Percentiles rank a stretch among this genome's conserved stretches.
These are phyloP conservation scores for Erpetoichthys calabaricus DNA, from an alignment of 2,797 vertebrate species.

Conservation along the genomic window DNA sequence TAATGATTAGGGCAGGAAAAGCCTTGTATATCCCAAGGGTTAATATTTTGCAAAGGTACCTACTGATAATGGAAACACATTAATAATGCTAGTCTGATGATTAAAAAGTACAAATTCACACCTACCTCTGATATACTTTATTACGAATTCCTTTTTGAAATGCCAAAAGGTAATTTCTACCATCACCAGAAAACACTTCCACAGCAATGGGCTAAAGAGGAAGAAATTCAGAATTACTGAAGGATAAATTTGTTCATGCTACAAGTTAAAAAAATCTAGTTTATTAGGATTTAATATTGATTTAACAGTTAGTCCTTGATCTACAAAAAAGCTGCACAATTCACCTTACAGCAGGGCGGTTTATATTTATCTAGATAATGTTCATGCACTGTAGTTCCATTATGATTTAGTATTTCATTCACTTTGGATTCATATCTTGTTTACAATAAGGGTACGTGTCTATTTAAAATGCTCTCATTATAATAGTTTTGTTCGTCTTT, in stretches of 20 bases:
- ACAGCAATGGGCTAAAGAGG: constrained; percentile 81
- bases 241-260: not conserved
- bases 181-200: constrained; percentile 94
- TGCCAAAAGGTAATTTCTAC: constrained; percentile 86
- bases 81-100: not conserved
- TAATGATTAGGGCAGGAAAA: too few species aligned
- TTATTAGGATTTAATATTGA: not conserved
- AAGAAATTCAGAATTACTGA: not conserved
- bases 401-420: too few species aligned
- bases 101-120: not conserved
- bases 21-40: too few species aligned
- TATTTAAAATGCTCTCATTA: too few species aligned
- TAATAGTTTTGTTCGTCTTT: too few species aligned
- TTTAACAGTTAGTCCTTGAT: not conserved
- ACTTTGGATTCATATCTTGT: too few species aligned
- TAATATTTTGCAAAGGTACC: too few species aligned
- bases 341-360: too few species aligned
- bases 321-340: not conserved
- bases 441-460: too few species aligned
- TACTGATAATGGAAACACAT: too few species aligned
- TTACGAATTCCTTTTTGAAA: constrained; percentile 95
- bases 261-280: not conserved
- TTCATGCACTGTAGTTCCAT: too few species aligned
- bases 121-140: constrained; percentile 96
- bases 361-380: too few species aligned